These are phyloP conservation scores for Chironomus tepperi DNA, from an alignment of 1,140 invertebrate genomes.

Conservation along the genomic window DNA sequence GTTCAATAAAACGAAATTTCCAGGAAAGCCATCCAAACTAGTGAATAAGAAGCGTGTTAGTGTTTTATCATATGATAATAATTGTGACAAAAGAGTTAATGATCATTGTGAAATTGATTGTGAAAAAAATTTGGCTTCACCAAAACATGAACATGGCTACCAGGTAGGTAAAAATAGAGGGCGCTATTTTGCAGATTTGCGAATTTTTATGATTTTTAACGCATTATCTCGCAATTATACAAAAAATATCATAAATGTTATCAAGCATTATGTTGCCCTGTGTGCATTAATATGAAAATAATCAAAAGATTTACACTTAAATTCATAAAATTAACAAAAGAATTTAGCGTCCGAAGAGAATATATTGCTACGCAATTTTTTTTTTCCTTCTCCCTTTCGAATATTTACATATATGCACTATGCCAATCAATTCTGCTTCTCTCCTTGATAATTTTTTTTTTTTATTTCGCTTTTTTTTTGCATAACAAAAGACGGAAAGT, in stretches of 20 bases:
- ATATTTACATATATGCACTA: conserved; percentile 23
- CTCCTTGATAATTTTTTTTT: conserved; percentile 23
- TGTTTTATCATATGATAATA: conserved; percentile 53
- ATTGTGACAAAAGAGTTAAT: conserved; percentile 33
- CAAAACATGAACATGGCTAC: conserved; percentile 22
- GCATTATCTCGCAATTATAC: neutral
- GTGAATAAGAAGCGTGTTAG: conserved; percentile 71
- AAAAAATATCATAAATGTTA: neutral
- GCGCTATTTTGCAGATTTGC: conserved; percentile 19
- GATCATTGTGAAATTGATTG: neutral
- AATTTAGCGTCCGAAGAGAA: neutral
- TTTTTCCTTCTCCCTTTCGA: conserved; percentile 23
- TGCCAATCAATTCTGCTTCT: conserved; percentile 2
- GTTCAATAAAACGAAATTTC: conserved; percentile 53
- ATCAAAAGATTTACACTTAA: too few relatives aligned
- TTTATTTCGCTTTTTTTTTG: neutral
- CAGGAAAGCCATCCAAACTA: conserved; percentile 74
- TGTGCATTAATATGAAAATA: too few relatives aligned
- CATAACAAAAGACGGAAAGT: conserved; percentile 23
- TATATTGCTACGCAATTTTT: conserved; percentile 23
- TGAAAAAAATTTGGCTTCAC: conserved; percentile 21
- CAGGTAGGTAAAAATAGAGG: conserved; percentile 3
- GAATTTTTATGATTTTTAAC: neutral
- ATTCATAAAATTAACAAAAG: neutral
- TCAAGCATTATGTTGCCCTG: too few relatives aligned